A percentile compares a stretch with the other conserved stretches of the same genome.
Conservation (phyloP, 2,888 invertebrate species). For the Rhingia rostrata region DNA sequence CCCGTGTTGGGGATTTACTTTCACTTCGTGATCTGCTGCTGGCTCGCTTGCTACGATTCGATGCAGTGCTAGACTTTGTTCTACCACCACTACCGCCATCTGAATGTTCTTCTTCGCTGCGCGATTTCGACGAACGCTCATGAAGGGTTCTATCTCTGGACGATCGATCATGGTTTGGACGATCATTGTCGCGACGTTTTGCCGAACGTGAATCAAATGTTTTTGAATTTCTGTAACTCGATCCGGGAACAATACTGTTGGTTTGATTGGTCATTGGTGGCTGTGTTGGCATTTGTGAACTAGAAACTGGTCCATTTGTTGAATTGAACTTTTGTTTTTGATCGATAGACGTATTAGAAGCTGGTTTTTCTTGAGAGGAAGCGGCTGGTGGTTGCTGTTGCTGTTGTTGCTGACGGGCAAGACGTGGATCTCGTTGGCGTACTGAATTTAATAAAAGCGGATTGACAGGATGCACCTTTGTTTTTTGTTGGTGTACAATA, state of each 20-base stretch:
- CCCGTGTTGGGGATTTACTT: slow-evolving; percentile 79
- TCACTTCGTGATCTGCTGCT: slow-evolving; percentile 75
- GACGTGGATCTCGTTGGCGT: slow-evolving; percentile 83
- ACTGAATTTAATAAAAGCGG: slow-evolving; percentile 83
- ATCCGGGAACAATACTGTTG: slow-evolving; percentile 42
- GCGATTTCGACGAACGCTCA: slow-evolving; percentile 61
- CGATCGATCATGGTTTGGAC: slow-evolving; percentile 44
- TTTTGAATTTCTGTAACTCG: slow-evolving; percentile 55
- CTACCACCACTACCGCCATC: slow-evolving; percentile 62
- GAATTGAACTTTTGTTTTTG: slow-evolving; percentile 40
- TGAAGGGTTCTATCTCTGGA: slow-evolving; percentile 50
- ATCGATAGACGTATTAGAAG: slow-evolving; percentile 19
- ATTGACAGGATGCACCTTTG: slow-evolving; percentile 85
- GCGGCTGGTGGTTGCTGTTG: slow-evolving; percentile 75
- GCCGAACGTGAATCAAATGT: slow-evolving; percentile 40
- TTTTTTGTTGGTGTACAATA: slow-evolving; percentile 75
- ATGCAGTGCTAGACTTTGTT: slow-evolving; percentile 70
- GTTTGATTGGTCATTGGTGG: slow-evolving; percentile 25
- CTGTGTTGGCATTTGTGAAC: slow-evolving; percentile 20
- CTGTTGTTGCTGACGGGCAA: slow-evolving; percentile 81
- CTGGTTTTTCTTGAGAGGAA: slow-evolving; percentile 59
- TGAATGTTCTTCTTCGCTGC: slow-evolving; percentile 68
- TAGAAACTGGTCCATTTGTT: slow-evolving; percentile 24
- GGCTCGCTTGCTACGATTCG: slow-evolving; percentile 76
- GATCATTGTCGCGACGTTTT: slow-evolving; percentile 55